Evolutionary conservation across 2,888 invertebrate species (phyloP).

Genomic region (Xanthostigma xanthostigma): DNA sequence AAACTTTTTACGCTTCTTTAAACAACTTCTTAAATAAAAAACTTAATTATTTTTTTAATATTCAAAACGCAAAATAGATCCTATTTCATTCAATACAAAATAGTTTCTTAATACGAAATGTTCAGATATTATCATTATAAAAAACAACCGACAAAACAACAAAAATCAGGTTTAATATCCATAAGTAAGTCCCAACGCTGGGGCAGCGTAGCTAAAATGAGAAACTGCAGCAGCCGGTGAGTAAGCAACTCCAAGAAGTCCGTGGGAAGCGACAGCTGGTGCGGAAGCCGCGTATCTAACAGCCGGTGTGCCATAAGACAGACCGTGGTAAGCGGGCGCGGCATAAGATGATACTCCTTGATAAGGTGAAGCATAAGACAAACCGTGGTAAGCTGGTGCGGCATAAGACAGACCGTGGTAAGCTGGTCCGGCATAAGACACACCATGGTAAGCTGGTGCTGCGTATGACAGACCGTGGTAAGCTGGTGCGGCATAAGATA

Average conservation of each 20-base stretch:
- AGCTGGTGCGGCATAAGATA: slow-evolving; percentile 23
- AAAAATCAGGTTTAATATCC: slow-evolving; percentile 1
- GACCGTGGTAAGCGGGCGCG: slow-evolving; percentile 11
- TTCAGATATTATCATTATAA: too few species aligned
- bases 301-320: slow-evolving; percentile 9
- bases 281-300: slow-evolving; percentile 4
- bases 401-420: not conserved
- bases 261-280: slow-evolving; percentile 9
- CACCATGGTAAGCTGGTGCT: slow-evolving; percentile 4
- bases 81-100: too few species aligned
- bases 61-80: too few species aligned
- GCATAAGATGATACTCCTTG: slow-evolving; percentile 23
- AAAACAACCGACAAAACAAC: too few species aligned
- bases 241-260: slow-evolving; percentile 38
- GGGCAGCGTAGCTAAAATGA: slow-evolving; percentile 34
- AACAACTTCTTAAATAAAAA: too few species aligned
- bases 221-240: slow-evolving; percentile 42
- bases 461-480: slow-evolving; percentile 23
- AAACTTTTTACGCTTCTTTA: too few species aligned
- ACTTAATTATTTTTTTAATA: too few species aligned
- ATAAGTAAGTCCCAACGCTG: slow-evolving; percentile 13
- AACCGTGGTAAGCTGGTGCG: slow-evolving; percentile 17
- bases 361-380: slow-evolving; percentile 13
- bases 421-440: not conserved
- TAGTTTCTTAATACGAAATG: too few species aligned